Base-by-base conservation (phyloP, 2,888 invertebrate genomes). In the Brachyptera putata region DNA sequence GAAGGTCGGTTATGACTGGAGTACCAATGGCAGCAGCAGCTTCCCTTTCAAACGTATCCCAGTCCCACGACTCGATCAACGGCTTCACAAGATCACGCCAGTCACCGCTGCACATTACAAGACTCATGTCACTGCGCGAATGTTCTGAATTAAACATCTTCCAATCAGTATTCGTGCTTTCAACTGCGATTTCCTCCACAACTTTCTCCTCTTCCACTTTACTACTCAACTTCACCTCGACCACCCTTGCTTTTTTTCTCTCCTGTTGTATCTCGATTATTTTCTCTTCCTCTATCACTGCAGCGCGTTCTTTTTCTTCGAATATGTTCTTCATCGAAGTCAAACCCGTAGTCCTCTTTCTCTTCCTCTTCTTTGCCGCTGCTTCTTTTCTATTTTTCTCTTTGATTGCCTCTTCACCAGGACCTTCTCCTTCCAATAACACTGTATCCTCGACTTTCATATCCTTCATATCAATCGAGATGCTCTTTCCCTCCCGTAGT, bases 271-370 rank as follows among this genome's bases (percentile, higher is more conserved):
- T 67, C 55, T 69, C 69, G 13, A 57, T 58, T 9, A 64, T 73
- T 72, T 83, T 83, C 70, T 85, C 82, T 61, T 79, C 70, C 64
- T 80, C 79, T 68, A 78, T 74, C 69, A 87, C 87, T 1, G 84
- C 87, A 36, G 82, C 77, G 65, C 78, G 81, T 71, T 88, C 87
- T 72, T 88, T 89, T 57, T 85, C 87, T 75, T 89, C 89, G 72
- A 89, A 89, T 68, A 89, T 84, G 75, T 85, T 85, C 66, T 83
- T 82, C 73, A 83, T 80, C 56, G 81, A 79, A 53, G 81, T 84
- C 21, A 87, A 70, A 50, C 84, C 82, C 66, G 84, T 81, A n/a
- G 83, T 80, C 58, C 83, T 77, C 70, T 84, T 84, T 50, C 63
- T 60, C 37, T 63, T 61, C 43, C 56, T 53, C 58, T 65, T 64